Percentiles rank a stretch among this genome's conserved stretches.
Conservation (phyloP, 2,113 vertebrate species). For the Alligator mississippiensis region DNA sequence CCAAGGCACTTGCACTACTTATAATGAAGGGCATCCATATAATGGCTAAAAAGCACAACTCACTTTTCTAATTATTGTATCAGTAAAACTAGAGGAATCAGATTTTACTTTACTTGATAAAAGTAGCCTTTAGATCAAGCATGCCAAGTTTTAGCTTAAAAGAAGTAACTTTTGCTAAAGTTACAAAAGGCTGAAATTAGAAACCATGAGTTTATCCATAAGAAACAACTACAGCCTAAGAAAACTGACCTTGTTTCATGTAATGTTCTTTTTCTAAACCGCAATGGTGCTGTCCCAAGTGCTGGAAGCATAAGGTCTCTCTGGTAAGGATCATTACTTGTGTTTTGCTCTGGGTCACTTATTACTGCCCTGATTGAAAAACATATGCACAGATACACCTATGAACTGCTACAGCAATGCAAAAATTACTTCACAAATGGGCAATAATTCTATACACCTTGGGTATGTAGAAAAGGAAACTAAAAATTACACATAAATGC, state of each 20-base stretch:
- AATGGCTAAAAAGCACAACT: neutral
- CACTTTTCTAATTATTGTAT: neutral
- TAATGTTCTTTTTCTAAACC: conserved; percentile 75
- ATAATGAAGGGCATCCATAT: neutral
- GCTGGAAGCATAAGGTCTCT: conserved; percentile 22
- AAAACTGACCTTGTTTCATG: conserved; percentile 81
- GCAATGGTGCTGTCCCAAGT: conserved; percentile 41
- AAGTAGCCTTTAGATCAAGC: neutral
- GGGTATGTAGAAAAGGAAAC: neutral
- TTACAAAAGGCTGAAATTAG: neutral
- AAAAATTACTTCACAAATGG: neutral
- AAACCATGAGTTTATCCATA: neutral
- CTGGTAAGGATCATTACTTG: neutral
- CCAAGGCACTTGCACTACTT: neutral
- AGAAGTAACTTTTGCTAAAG: neutral
- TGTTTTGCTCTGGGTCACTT: conserved; percentile 85
- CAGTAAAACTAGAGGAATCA: neutral
- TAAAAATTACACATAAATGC: neutral
- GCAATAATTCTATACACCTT: neutral
- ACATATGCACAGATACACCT: neutral
- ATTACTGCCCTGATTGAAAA: conserved; percentile 80
- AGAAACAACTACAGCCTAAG: neutral
- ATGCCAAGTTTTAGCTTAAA: neutral
- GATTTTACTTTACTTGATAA: neutral
- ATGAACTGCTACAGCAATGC: neutral